A percentile compares a stretch with the other conserved stretches of the same genome.
These are phyloP conservation scores for Muscicapa adusta DNA, from an alignment of 2,113 vertebrate species.

Conservation along the genomic window DNA sequence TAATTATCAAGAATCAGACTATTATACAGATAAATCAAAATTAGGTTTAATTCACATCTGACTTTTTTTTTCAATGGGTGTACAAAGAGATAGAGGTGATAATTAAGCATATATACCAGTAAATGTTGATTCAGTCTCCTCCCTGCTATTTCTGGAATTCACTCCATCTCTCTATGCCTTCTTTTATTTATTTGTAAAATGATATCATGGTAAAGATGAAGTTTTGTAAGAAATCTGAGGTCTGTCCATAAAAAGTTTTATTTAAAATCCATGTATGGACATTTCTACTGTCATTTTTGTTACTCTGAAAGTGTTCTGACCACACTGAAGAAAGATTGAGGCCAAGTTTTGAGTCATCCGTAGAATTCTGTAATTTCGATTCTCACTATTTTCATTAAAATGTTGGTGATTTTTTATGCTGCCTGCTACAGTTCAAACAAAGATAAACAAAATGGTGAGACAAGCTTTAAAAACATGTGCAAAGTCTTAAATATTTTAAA, in stretches of 20 bases:
- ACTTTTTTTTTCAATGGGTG: not conserved
- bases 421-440: not conserved
- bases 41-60: not conserved
- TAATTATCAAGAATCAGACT: not conserved
- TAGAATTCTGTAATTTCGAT: not conserved
- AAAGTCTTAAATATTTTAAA: not conserved
- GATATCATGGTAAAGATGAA: not conserved
- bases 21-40: not conserved
- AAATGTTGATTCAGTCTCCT: not conserved
- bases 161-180: not conserved
- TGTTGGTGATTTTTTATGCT: not conserved
- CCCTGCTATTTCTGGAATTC: not conserved
- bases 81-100: not conserved
- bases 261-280: not conserved
- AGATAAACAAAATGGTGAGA: not conserved
- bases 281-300: not conserved
- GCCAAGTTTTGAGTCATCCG: not conserved
- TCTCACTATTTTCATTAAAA: not conserved
- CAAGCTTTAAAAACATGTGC: not conserved
- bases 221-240: not conserved
- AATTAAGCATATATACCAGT: not conserved
- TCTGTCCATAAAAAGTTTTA: not conserved
- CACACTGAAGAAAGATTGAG: fast-evolving
- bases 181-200: not conserved
- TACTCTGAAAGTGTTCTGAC: not conserved